Conservation (phyloP, 2,113 vertebrate genomes). For the Greenwoodochromis staneri region DNA sequence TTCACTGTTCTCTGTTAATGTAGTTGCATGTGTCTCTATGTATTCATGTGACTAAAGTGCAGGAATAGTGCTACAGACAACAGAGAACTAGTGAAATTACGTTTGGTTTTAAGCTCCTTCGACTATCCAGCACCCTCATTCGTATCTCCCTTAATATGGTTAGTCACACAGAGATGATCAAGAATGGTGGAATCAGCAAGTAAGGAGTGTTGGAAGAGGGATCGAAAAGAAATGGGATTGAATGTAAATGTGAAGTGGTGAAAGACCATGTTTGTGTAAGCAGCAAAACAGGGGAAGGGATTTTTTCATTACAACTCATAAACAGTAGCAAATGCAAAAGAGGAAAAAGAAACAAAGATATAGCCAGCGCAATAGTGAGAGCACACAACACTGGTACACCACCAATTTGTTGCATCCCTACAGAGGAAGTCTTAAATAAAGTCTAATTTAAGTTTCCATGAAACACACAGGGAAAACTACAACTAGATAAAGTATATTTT, state of each 20-base stretch:
- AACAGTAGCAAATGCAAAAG: background rate
- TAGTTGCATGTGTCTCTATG: background rate
- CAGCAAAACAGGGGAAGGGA: background rate
- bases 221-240: background rate
- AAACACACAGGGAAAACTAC: background rate
- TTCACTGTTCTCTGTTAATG: background rate
- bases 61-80: background rate
- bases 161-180: slow-evolving; percentile 42
- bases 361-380: background rate
- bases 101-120: background rate
- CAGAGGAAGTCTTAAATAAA: background rate
- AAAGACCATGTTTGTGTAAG: background rate
- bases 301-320: slow-evolving; percentile 31
- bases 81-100: slow-evolving; percentile 15
- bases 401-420: background rate
- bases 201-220: slow-evolving; percentile 2
- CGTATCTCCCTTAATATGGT: slow-evolving; percentile 1
- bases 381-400: background rate
- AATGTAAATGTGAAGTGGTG: background rate
- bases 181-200: slow-evolving; percentile 37
- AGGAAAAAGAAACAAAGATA: background rate
- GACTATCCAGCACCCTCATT: background rate
- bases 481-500: background rate
- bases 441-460: background rate
- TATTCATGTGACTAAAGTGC: background rate